These are phyloP conservation scores for Geotrupes spiniger DNA, from an alignment of 2,888 invertebrate species.

Conservation along the genomic window DNA sequence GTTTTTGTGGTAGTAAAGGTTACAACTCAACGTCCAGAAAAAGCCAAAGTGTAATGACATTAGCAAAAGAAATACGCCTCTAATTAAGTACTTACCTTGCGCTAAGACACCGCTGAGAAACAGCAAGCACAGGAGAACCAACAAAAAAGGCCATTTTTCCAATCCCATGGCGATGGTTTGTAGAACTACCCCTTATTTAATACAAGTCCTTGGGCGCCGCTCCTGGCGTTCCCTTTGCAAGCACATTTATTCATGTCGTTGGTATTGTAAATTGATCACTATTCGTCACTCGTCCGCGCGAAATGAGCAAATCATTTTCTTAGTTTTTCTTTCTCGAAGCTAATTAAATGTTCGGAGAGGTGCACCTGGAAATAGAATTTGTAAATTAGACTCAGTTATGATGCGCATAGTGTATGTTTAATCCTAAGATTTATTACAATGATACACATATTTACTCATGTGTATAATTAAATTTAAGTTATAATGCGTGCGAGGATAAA, in stretches of 20 bases:
- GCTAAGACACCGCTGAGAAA: conserved; percentile 30
- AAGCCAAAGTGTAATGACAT: too few relatives aligned
- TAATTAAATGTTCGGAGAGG: too few relatives aligned
- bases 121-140: conserved; percentile 34
- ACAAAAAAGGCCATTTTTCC: conserved; percentile 39
- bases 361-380: too few relatives aligned
- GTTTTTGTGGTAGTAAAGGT: too few relatives aligned
- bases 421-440: too few relatives aligned
- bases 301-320: background rate
- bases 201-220: conserved; percentile 11
- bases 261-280: conserved; percentile 12
- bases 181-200: conserved; percentile 35
- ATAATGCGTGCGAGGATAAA: too few relatives aligned
- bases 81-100: conserved; percentile 38
- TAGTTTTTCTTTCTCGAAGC: too few relatives aligned
- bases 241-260: conserved; percentile 10
- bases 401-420: too few relatives aligned
- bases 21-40: too few relatives aligned
- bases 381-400: too few relatives aligned
- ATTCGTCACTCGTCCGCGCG: background rate
- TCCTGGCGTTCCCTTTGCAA: conserved; percentile 2
- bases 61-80: background rate
- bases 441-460: too few relatives aligned
- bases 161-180: conserved; percentile 38
- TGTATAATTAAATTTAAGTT: too few relatives aligned